A percentile compares a stretch with the other conserved stretches of the same genome.
Conservation (phyloP, 2,113 vertebrate genomes). For the Coracopsis vasa region DNA sequence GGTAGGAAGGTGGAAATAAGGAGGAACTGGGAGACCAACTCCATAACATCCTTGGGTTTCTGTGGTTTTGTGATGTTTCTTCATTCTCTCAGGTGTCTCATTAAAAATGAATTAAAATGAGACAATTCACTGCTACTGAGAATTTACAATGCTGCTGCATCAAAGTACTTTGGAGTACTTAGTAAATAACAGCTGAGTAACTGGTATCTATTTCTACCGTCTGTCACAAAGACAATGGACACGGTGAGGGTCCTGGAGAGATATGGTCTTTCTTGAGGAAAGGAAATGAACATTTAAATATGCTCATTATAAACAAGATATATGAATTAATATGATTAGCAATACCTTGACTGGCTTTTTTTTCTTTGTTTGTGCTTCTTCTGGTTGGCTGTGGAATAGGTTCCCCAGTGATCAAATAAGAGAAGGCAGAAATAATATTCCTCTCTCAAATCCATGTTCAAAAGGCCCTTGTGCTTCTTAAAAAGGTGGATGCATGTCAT, state of each 20-base stretch:
- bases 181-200: conserved; percentile 9
- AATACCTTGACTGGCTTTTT: background rate
- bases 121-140: conserved; percentile 24
- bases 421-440: background rate
- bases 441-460: fast-evolving
- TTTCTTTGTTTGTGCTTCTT: background rate
- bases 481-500: background rate
- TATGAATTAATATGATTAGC: background rate
- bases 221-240: conserved; percentile 1
- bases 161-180: conserved; percentile 13
- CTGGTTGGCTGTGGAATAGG: background rate
- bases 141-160: conserved; percentile 12
- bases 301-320: background rate
- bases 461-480: background rate
- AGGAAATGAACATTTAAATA: background rate
- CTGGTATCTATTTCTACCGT: background rate
- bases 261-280: background rate
- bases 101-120: conserved; percentile 55
- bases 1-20: background rate
- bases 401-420: background rate
- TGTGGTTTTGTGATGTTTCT: background rate
- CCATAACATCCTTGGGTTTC: background rate
- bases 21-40: background rate
- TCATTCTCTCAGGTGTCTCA: conserved; percentile 29
- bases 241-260: background rate